Conservation (phyloP, 64 coral and sea anemone species). For the Orbicella faveolata region DNA sequence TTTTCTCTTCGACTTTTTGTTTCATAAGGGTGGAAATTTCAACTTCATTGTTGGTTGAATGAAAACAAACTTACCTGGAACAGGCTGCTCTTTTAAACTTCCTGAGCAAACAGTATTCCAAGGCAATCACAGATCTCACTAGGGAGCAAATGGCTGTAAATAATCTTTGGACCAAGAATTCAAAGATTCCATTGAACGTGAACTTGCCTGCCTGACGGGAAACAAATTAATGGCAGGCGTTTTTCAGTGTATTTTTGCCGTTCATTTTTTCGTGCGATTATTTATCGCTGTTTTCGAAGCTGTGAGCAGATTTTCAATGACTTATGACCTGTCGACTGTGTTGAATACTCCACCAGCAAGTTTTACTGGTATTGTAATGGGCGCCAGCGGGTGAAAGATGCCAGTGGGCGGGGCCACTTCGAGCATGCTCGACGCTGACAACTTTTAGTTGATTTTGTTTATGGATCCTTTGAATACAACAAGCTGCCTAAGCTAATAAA, state of each 20-base stretch:
- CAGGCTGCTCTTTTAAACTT: slow-evolving; percentile 21
- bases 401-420: background rate
- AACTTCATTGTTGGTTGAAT: background rate
- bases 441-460: too few species aligned
- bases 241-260: background rate
- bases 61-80: slow-evolving; percentile 21
- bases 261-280: slow-evolving; percentile 2
- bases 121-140: background rate
- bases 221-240: background rate
- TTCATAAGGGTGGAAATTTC: background rate
- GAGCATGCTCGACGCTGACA: background rate
- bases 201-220: background rate
- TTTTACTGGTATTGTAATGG: background rate
- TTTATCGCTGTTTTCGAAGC: background rate
- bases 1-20: background rate
- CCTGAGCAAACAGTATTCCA: slow-evolving; percentile 12
- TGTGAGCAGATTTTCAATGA: background rate
- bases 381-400: background rate
- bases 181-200: background rate
- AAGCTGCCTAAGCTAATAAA: too few species aligned
- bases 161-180: background rate
- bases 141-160: background rate
- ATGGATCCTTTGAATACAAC: too few species aligned
- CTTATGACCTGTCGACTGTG: background rate
- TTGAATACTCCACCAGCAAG: slow-evolving; percentile 41